Conservation (phyloP, 53 echinoderm and acorn worm species). For the Glandiceps talaboti region DNA sequence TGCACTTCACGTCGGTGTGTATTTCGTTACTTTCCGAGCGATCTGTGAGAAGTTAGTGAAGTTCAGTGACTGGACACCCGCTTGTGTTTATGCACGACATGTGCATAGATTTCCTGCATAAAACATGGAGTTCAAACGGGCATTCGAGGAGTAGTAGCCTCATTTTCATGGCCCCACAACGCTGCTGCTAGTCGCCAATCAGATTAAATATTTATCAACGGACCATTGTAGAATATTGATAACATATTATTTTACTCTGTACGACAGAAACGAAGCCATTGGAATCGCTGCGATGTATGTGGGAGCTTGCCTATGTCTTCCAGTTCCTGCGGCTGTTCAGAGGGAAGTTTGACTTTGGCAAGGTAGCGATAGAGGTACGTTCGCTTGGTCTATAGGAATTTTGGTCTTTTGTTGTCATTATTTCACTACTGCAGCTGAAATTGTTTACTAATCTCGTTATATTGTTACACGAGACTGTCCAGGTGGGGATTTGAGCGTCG, state of each 20-base stretch:
- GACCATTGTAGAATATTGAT: background rate
- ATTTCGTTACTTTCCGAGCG: background rate
- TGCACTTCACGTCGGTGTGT: background rate
- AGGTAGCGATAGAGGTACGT: conserved; percentile 31
- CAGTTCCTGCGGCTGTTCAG: conserved; percentile 42
- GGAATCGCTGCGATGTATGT: conserved; percentile 38
- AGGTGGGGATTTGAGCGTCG: background rate
- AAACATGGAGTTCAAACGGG: background rate
- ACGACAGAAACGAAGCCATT: conserved; percentile 1
- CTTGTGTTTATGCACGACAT: background rate
- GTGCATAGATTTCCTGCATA: background rate
- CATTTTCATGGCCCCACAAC: background rate
- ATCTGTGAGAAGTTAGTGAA: background rate
- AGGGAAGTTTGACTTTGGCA: conserved; percentile 31
- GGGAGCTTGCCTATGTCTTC: conserved; percentile 42
- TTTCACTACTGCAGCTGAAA: background rate
- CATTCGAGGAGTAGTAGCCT: background rate
- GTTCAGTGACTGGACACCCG: background rate
- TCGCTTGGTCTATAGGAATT: background rate
- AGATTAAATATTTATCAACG: background rate
- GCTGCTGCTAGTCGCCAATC: background rate
- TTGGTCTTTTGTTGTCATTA: background rate
- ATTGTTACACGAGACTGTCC: background rate
- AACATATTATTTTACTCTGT: background rate
- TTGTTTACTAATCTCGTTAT: background rate